These are phyloP conservation scores for Oligia fasciuncula DNA, from an alignment of 2,888 invertebrate genomes.

Conservation along the genomic window DNA sequence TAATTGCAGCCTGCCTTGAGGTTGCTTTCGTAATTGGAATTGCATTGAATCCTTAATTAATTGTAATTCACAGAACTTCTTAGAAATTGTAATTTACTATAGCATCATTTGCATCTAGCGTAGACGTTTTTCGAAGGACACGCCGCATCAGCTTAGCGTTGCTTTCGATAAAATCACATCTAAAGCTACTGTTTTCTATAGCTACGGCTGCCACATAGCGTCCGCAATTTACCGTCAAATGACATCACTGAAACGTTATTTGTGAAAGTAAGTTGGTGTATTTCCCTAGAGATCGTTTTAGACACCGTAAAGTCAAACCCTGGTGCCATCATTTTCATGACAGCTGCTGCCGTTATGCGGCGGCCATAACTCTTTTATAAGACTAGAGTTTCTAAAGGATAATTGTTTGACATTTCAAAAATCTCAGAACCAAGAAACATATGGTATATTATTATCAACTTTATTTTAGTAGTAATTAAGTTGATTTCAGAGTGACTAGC, in stretches of 20 bases:
- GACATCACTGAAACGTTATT: background rate
- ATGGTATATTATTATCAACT: too few species aligned
- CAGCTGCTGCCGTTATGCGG: too few species aligned
- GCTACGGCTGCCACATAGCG: background rate
- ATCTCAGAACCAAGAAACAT: background rate
- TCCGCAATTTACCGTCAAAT: background rate
- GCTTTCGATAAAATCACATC: background rate
- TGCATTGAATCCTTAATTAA: conserved; percentile 6
- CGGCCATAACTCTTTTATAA: too few species aligned
- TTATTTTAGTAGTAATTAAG: too few species aligned
- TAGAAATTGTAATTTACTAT: background rate
- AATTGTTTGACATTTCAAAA: background rate
- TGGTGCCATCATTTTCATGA: too few species aligned
- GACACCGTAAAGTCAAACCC: background rate
- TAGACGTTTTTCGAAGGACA: too few species aligned
- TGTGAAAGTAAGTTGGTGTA: background rate
- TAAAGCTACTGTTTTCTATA: background rate
- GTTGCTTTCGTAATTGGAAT: conserved; percentile 12
- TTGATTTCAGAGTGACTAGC: too few species aligned
- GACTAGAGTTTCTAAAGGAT: too few species aligned
- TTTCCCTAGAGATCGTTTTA: background rate
- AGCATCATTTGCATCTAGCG: background rate
- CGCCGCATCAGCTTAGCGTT: background rate
- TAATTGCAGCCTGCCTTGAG: conserved; percentile 8
- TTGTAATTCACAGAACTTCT: background rate